Conservation (phyloP, 92 coral and sea anemone species). For the Pocillopora meandrina region DNA sequence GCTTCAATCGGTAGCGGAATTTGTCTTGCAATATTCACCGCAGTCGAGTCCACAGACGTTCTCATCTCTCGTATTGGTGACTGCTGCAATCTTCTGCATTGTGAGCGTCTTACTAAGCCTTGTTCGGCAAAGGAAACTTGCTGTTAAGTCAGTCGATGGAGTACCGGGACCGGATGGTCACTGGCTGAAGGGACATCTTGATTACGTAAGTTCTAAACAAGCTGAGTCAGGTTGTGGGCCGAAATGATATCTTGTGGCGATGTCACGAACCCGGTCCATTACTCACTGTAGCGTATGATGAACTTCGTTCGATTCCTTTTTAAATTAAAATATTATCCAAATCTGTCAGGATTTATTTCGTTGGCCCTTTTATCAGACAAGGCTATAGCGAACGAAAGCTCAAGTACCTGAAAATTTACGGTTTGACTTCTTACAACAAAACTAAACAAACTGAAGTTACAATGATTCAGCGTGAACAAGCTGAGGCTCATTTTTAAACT, state of each 20-base stretch:
- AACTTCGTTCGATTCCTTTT: no score
- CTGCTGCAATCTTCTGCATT: not conserved
- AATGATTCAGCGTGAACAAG: no score
- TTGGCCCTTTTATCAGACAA: no score
- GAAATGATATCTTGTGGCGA: not conserved
- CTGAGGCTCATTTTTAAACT: no score
- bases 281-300: no score
- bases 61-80: not conserved
- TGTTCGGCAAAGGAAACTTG: not conserved
- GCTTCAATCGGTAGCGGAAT: constrained; percentile 1
- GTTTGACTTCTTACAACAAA: no score
- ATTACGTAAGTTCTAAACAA: constrained; percentile 47
- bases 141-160: constrained; percentile 51
- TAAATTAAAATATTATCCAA: no score
- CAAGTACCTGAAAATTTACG: no score
- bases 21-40: not conserved
- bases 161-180: constrained; percentile 57
- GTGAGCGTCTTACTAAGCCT: not conserved
- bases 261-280: not conserved
- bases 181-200: constrained; percentile 69
- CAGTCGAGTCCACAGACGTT: not conserved
- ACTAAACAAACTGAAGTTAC: no score
- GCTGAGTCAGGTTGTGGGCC: not conserved
- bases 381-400: no score
- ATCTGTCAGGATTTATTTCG: no score